These are phyloP conservation scores for Mechanitis mazaeus DNA, from an alignment of 2,888 invertebrate genomes.

Conservation along the genomic window DNA sequence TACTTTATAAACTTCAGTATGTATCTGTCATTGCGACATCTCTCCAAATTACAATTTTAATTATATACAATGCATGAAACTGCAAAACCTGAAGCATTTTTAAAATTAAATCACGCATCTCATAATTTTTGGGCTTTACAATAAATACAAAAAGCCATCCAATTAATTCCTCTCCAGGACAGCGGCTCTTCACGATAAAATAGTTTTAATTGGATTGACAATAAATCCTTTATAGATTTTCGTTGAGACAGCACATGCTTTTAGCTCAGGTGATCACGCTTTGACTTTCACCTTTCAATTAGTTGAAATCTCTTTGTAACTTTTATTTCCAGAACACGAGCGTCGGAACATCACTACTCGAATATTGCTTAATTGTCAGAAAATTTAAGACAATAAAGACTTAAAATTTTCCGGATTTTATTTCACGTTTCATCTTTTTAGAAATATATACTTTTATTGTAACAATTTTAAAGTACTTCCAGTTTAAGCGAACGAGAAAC, in stretches of 20 bases:
- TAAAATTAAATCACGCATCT: slow-evolving; percentile 11
- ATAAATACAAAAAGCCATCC: slow-evolving; percentile 30
- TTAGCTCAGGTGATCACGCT: slow-evolving; percentile 2
- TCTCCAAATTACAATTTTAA: not conserved
- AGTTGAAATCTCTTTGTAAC: too few species aligned
- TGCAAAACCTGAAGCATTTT: slow-evolving; percentile 6
- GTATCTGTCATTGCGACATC: not conserved
- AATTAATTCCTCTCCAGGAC: slow-evolving; percentile 27
- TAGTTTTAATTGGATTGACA: slow-evolving; percentile 30
- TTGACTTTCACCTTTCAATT: too few species aligned
- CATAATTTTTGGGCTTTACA: slow-evolving; percentile 26
- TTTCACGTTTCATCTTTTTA: too few species aligned
- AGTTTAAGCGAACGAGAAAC: not conserved
- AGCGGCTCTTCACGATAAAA: slow-evolving; percentile 27
- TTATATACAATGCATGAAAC: not conserved
- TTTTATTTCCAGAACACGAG: too few species aligned
- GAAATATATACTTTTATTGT: too few species aligned
- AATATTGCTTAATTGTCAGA: too few species aligned
- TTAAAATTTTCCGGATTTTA: too few species aligned
- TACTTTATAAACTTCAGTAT: not conserved
- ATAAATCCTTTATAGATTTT: slow-evolving; percentile 27
- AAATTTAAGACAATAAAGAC: too few species aligned
- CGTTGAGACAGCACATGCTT: slow-evolving; percentile 19
- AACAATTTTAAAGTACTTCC: too few species aligned
- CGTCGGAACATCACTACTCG: too few species aligned